These are phyloP conservation scores for Solea solea DNA, from an alignment of 2,113 vertebrate species.

Conservation along the genomic window DNA sequence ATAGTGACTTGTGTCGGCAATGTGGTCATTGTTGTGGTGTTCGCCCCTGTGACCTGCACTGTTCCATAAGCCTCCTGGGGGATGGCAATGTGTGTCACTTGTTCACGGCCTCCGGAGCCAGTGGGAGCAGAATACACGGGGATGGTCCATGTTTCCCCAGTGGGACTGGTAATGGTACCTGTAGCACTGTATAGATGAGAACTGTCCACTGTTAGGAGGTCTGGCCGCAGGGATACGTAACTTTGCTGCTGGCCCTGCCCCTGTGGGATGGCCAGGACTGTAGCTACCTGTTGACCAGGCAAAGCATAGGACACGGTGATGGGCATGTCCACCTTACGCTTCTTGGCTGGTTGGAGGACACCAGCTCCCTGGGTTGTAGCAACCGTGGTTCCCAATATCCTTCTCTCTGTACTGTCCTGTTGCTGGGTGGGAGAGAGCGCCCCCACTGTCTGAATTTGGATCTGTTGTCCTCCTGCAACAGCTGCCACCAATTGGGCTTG, in stretches of 20 bases:
- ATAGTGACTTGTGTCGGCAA: conserved; percentile 81
- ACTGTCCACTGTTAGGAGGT: conserved; percentile 98
- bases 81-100: conserved; percentile 97
- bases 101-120: conserved; percentile 85
- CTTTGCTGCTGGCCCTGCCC: conserved; percentile 94
- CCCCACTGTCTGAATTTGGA: conserved; percentile 96
- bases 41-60: conserved; percentile 87
- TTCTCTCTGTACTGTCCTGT: conserved; percentile 66
- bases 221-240: conserved; percentile 95
- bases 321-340: conserved; percentile 98
- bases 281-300: conserved; percentile 97
- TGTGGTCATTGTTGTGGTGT: conserved; percentile 73
- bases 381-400: conserved; percentile 63
- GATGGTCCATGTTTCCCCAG: conserved; percentile 99
- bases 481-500: conserved; percentile 96
- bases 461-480: conserved; percentile 88
- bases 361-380: conserved; percentile 85
- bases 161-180: conserved; percentile 97
- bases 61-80: conserved; percentile 98
- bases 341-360: conserved; percentile 98
- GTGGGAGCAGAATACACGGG: conserved; percentile 94
- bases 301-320: conserved; percentile 98
- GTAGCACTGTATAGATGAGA: conserved; percentile 97
- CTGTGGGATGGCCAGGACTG: conserved; percentile 96
- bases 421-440: conserved; percentile 91